A percentile compares a stretch with the other conserved stretches of the same genome.
These are phyloP conservation scores for Argyrosomus regius DNA, from an alignment of 2,797 vertebrate species.

Conservation along the genomic window DNA sequence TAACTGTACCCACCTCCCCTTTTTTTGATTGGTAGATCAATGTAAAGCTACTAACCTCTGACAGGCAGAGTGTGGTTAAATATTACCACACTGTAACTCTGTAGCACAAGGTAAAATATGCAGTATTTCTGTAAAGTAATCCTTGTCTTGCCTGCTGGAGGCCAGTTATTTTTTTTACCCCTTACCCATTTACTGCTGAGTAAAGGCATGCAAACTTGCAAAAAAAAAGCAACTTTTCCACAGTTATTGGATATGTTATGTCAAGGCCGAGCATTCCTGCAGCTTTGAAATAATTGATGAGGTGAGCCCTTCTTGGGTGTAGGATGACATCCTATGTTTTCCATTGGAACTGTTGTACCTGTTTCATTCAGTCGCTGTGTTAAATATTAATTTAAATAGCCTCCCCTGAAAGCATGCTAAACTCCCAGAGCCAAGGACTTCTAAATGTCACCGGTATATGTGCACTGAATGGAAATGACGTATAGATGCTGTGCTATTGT, in stretches of 20 bases:
- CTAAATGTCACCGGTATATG: slow-evolving; percentile 52
- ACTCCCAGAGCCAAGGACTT: slow-evolving; percentile 11
- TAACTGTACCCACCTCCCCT: slow-evolving; percentile 33
- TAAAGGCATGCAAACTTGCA: neutral
- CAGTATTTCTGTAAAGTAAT: neutral
- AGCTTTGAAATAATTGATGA: slow-evolving; percentile 80
- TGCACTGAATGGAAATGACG: slow-evolving; percentile 33
- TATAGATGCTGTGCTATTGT: slow-evolving; percentile 12
- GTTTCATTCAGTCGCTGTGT: slow-evolving; percentile 1
- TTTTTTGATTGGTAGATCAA: slow-evolving; percentile 35
- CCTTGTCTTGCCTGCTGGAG: too few relatives aligned
- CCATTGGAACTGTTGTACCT: slow-evolving; percentile 21
- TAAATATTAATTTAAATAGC: neutral
- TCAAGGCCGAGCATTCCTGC: slow-evolving; percentile 37
- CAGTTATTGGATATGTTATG: neutral
- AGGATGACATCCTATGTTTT: slow-evolving; percentile 63
- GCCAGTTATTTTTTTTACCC: neutral
- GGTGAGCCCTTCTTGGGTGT: slow-evolving; percentile 56
- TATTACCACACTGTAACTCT: slow-evolving; percentile 14
- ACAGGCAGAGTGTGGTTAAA: slow-evolving; percentile 3
- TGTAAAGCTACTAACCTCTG: slow-evolving; percentile 3
- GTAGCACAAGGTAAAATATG: neutral
- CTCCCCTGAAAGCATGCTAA: slow-evolving; percentile 2
- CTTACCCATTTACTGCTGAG: neutral
- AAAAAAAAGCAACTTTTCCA: neutral